Percentiles rank a stretch among this genome's conserved stretches.
Evolutionary conservation across 2,797 vertebrate genomes (phyloP).

Genomic region (Rhinophrynus dorsalis): DNA sequence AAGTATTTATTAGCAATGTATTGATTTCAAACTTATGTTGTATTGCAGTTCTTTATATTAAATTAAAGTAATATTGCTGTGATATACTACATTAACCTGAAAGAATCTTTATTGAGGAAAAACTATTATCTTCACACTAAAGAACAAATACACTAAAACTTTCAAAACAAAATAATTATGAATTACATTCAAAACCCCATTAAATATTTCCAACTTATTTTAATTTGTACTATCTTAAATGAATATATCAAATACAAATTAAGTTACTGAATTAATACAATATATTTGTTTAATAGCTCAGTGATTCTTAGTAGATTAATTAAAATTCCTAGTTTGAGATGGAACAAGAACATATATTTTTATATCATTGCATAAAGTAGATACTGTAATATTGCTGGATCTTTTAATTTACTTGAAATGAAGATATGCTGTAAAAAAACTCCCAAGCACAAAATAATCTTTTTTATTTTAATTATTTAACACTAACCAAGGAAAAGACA

Average conservation of each 20-base stretch:
- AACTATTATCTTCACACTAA: background rate
- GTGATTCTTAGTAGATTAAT: slow-evolving; percentile 8
- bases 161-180: background rate
- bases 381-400: background rate
- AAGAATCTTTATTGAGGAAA: background rate
- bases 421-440: background rate
- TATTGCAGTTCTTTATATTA: too few relatives aligned
- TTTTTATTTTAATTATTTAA: too few relatives aligned
- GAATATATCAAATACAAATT: background rate
- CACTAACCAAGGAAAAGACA: too few relatives aligned
- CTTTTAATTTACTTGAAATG: background rate
- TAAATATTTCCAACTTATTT: background rate
- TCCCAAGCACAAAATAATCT: too few relatives aligned
- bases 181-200: background rate
- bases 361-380: background rate
- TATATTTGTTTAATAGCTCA: background rate
- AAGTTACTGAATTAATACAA: slow-evolving; percentile 1
- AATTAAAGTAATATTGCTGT: too few relatives aligned
- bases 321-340: slow-evolving; percentile 9
- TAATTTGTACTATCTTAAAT: background rate
- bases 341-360: slow-evolving; percentile 4
- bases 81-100: too few relatives aligned
- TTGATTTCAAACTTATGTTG: too few relatives aligned
- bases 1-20: too few relatives aligned
- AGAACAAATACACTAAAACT: background rate